These are phyloP conservation scores for Redunca redunca DNA, from an alignment of 2,113 vertebrate species.

Conservation along the genomic window DNA sequence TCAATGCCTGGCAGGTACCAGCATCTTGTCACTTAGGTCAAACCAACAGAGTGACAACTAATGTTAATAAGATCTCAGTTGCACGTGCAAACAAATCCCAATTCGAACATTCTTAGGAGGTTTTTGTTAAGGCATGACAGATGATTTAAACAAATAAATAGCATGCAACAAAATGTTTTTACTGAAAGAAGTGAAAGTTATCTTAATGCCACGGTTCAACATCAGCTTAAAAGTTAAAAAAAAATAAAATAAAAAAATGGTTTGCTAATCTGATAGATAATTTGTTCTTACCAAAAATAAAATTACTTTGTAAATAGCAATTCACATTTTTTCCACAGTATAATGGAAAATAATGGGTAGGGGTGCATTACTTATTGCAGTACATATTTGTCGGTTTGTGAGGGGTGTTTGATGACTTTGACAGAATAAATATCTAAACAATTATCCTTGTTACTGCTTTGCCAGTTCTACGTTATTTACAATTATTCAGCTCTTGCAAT, in stretches of 20 bases:
- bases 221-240: slow-evolving; percentile 76
- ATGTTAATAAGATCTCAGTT: slow-evolving; percentile 84
- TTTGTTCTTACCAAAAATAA: slow-evolving; percentile 87
- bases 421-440: slow-evolving; percentile 98
- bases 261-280: slow-evolving; percentile 83
- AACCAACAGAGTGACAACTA: slow-evolving; percentile 79
- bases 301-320: slow-evolving; percentile 93
- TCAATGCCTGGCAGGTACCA: slow-evolving; percentile 90
- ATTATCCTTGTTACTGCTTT: slow-evolving; percentile 98
- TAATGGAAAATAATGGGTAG: slow-evolving; percentile 87
- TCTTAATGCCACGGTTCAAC: slow-evolving; percentile 85
- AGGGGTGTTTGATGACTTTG: slow-evolving; percentile 93
- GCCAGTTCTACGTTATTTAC: slow-evolving; percentile 90
- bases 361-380: slow-evolving; percentile 96
- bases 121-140: slow-evolving; percentile 94
- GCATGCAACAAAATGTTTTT: slow-evolving; percentile 93
- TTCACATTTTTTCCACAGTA: slow-evolving; percentile 91
- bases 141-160: slow-evolving; percentile 92
- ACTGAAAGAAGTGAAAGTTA: slow-evolving; percentile 82
- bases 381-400: slow-evolving; percentile 95
- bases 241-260: slow-evolving; percentile 52
- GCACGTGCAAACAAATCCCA: slow-evolving; percentile 89
- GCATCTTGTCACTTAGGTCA: slow-evolving; percentile 81
- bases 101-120: slow-evolving; percentile 80
- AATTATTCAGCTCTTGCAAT: slow-evolving; percentile 99